Conservation (phyloP, 2,113 vertebrate species). For the Dasyprocta punctata region DNA sequence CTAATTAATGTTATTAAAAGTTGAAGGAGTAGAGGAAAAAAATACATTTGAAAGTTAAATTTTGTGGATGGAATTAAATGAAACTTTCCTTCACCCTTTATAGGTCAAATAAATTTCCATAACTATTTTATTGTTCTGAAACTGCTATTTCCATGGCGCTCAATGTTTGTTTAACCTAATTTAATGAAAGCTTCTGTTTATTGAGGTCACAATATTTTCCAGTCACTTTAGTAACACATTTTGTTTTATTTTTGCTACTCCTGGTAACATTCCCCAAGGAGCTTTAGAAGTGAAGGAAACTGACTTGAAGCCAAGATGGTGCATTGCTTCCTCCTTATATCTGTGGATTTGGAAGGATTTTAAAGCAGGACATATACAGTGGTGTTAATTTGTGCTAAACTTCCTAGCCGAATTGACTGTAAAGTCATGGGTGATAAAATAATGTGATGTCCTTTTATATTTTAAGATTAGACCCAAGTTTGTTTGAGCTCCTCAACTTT, state of each 20-base stretch:
- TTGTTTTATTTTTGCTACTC: background rate
- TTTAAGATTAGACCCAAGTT: background rate
- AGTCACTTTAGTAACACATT: background rate
- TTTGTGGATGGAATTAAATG: constrained; percentile 40
- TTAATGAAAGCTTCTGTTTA: background rate
- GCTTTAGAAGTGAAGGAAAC: too few relatives aligned
- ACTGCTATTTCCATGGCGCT: background rate
- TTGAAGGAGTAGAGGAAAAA: constrained; percentile 1
- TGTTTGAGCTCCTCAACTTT: background rate
- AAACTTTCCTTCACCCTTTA: constrained; percentile 18
- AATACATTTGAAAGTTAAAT: background rate
- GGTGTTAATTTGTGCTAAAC: constrained; percentile 36
- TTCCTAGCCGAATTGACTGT: background rate
- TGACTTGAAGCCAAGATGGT: background rate
- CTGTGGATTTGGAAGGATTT: background rate
- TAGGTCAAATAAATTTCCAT: constrained; percentile 59
- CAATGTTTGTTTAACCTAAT: background rate
- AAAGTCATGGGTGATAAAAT: background rate
- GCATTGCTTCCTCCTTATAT: background rate
- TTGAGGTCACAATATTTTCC: background rate
- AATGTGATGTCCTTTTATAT: background rate
- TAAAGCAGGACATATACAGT: background rate
- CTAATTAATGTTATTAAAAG: constrained; percentile 31
- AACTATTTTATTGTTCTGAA: constrained; percentile 51
- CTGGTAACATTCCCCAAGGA: background rate